A percentile compares a stretch with the other conserved stretches of the same genome.
Evolutionary conservation across 2,888 invertebrate species (phyloP).

Genomic region (Drosophila prolongata): DNA sequence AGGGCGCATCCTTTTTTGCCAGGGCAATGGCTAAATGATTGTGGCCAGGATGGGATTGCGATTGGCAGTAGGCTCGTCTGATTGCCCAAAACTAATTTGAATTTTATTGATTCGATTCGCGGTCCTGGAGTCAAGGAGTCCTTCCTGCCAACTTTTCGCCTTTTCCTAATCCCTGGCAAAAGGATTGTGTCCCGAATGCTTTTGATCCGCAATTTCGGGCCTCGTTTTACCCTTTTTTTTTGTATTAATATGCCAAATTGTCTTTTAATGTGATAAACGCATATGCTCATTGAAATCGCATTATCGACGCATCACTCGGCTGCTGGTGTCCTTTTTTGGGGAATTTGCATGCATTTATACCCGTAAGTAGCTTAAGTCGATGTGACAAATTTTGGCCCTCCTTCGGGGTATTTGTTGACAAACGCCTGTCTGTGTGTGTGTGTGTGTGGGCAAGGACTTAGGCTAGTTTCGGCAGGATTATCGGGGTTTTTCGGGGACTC

Average conservation of each 20-base stretch:
- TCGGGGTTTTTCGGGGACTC: slow-evolving; percentile 19
- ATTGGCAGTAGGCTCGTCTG: slow-evolving; percentile 52
- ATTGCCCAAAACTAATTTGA: slow-evolving; percentile 82
- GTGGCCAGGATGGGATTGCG: slow-evolving; percentile 42
- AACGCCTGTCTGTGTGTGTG: slow-evolving; percentile 11
- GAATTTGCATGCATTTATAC: slow-evolving; percentile 3
- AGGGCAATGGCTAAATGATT: slow-evolving; percentile 78
- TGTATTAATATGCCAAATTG: slow-evolving; percentile 55
- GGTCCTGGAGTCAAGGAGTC: slow-evolving; percentile 30
- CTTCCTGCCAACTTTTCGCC: slow-evolving; percentile 11
- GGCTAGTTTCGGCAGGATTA: slow-evolving; percentile 38
- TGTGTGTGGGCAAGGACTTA: slow-evolving; percentile 22
- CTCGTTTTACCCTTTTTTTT: background rate
- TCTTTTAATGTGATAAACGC: slow-evolving; percentile 74
- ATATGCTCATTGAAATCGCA: slow-evolving; percentile 66
- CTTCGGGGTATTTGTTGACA: slow-evolving; percentile 18
- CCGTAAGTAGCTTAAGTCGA: slow-evolving; percentile 48
- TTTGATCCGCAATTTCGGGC: slow-evolving; percentile 43
- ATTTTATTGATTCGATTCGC: slow-evolving; percentile 72
- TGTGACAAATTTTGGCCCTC: slow-evolving; percentile 30
- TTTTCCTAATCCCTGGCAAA: slow-evolving; percentile 16
- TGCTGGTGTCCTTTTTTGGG: slow-evolving; percentile 8
- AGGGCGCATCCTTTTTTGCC: slow-evolving; percentile 34
- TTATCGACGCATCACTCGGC: slow-evolving; percentile 47
- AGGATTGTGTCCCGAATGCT: slow-evolving; percentile 42